phyloP scores from a whole-genome alignment of 1,140 invertebrate genomes.

The Drosophila punjabiensis region DNA sequence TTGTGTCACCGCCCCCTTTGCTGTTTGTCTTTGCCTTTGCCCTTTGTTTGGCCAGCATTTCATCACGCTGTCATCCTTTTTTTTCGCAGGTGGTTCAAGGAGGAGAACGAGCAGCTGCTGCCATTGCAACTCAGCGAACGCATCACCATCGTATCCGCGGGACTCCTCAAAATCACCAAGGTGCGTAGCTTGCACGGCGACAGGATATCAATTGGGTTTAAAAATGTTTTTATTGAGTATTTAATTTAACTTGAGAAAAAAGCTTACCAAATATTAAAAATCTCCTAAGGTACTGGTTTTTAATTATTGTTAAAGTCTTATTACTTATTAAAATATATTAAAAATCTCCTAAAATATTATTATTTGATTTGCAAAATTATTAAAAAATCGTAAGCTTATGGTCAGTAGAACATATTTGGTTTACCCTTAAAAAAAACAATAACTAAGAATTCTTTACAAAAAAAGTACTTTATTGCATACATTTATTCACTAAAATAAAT shows the following conservation, averaged over 20 bases:
- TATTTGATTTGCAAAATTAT: no score
- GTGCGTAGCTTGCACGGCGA: constrained; percentile 72
- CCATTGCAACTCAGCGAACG: constrained; percentile 88
- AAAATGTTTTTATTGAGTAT: background rate
- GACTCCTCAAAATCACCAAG: constrained; percentile 88
- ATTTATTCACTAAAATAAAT: no score
- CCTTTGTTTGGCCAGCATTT: constrained; percentile 48
- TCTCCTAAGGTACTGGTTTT: no score
- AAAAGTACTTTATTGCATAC: no score
- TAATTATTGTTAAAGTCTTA: no score
- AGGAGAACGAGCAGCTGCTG: constrained; percentile 88
- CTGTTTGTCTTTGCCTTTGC: constrained; percentile 37
- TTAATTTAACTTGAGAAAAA: background rate
- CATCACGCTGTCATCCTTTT: constrained; percentile 24
- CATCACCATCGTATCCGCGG: constrained; percentile 87
- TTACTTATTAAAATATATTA: no score
- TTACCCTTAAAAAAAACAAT: no score
- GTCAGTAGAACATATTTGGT: no score
- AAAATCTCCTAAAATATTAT: no score
- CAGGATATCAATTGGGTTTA: background rate
- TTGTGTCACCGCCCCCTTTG: background rate
- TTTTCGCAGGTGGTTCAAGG: constrained; percentile 88
- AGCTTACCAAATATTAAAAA: background rate
- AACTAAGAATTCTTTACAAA: no score
- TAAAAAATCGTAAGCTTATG: no score